Percentiles rank a stretch among this genome's conserved stretches.
Evolutionary conservation across 2,888 invertebrate genomes (phyloP).

Genomic region (Drosophila rellima): DNA sequence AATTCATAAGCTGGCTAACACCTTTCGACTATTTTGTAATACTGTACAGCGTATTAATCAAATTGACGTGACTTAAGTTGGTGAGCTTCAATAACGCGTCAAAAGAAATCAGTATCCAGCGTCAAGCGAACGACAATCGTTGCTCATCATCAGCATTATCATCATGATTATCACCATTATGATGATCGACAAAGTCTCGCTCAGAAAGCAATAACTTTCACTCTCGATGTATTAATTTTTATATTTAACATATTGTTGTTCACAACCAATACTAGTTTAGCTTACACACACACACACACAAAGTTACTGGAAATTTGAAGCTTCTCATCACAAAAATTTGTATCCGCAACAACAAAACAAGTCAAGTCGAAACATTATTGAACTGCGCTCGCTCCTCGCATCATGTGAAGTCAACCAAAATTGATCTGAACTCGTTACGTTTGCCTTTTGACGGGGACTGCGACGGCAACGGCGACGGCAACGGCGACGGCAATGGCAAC

Average conservation of each 20-base stretch:
- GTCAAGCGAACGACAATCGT: conserved; percentile 19
- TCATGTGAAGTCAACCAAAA: conserved; percentile 76
- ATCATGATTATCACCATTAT: conserved; percentile 19
- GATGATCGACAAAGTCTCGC: conserved; percentile 60
- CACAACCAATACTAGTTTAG: conserved; percentile 42
- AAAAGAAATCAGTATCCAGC: conserved; percentile 69
- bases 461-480: conserved; percentile 63
- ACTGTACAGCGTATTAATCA: conserved; percentile 72
- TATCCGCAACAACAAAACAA: conserved; percentile 58
- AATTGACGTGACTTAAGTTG: conserved; percentile 69
- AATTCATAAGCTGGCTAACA: conserved; percentile 65
- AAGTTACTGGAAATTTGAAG: conserved; percentile 62
- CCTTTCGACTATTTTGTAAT: conserved; percentile 73
- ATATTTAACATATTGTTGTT: conserved; percentile 81
- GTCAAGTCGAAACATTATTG: conserved; percentile 69
- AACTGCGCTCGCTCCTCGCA: conserved; percentile 55
- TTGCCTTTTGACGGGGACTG: conserved; percentile 61
- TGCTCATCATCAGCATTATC: conserved; percentile 27
- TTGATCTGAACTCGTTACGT: conserved; percentile 81
- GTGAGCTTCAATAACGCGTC: conserved; percentile 39
- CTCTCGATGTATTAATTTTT: conserved; percentile 84
- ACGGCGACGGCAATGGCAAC: conserved; percentile 62
- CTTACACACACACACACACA: conserved; percentile 16
- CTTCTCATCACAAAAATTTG: conserved; percentile 46
- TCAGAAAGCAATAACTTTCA: conserved; percentile 81